Evolutionary conservation across 1,140 invertebrate species (phyloP), one percentile per base, ranked within the genome.

Genomic region (Araneus ventricosus): DNA sequence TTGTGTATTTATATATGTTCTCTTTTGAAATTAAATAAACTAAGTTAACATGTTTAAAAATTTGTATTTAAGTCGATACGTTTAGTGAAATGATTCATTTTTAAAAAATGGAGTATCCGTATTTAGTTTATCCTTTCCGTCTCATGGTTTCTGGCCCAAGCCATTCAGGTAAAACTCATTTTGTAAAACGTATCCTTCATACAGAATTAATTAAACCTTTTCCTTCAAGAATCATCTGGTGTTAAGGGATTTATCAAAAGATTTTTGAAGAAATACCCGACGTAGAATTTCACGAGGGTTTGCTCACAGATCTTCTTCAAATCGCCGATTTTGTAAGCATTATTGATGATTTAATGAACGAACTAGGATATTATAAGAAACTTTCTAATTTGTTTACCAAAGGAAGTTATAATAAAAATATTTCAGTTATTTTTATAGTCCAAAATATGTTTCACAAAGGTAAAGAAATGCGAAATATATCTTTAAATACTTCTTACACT

Each of bases 211-310:
- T 84, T 84, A 20, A 39, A 4, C 39, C 34, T 24, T 24, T 22
- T n/a, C 80, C 80, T 39, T 82, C 79, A 24, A 82, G 37, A 45
- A 45, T 41, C 39, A 82, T 82, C 6, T 82, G 37, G 79, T 82
- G 79, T 82, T 82, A 41, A 41, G 34, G 79, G 2, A 34, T 20
- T 10, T 41, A 82, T 41, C 79, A 82, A 82, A 82, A 37, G 4
- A 2, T 41, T 2, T 39, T 82, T 41, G 30, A 82, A 37, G 41
- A 39, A 41, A 82, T 82, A 4, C 6, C 39, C 17, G n/a, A 41
- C 14, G 79, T 82, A 6, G 41, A 22, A 20, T 82, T 82, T 39
- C 7, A 4, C 39, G 79, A 82, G 17, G 79, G 22, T 17, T 14
- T 82, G 22, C 37, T 34, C 2, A 37, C 79, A 24, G 39, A 82